Base-by-base conservation (phyloP, 2,797 vertebrate species). In the Threskiornis aethiopicus region DNA sequence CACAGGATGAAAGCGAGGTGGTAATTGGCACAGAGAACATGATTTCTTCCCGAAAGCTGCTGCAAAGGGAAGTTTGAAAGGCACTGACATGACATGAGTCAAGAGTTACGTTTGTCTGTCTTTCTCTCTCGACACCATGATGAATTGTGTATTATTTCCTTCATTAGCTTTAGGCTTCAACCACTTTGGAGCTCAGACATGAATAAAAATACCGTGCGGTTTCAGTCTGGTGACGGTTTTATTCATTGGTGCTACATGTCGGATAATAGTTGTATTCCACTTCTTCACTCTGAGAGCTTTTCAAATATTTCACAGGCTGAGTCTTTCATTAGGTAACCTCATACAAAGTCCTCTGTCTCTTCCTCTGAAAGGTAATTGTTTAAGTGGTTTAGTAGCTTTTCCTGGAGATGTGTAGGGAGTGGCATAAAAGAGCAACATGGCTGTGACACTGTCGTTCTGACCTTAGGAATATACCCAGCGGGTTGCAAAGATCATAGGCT, bases 101-200 rank as follows among this genome's bases (percentile, higher is more conserved):
- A 95, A 90, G 94, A 97, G 96, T 93, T 96, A 95, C 92, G 87
- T 39, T 55, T 93, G 25, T 88, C 90, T 93, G 87, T 87, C 89
- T 93, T 93, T 95, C 73, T 97, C 75, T 81, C 93, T 91, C 93
- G 93, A 72, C 94, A 93, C 95, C 72, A 76, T 96, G 97, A 98
- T 98, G 96, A 97, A 96, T 95, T 96, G 84, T 95, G 66, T 92
- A 97, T 97, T 97, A 96, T 96, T 98, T 97, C 97, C 96, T 96
- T 97, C 96, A 95, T 97, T 95, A 97, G 93, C 84, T 95, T 96
- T 97, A 94, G 85, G 88, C 91, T 97, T 97, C 89, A 93, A 93
- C 87, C 79, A 89, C 85, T 96, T 90, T 93, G 82, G 61, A 67
- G 52, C 5, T 6, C 79, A 94, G 92, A 95, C 87, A 54, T 89